These are phyloP conservation scores for Parapsyche elsis DNA, from an alignment of 1,140 invertebrate species.

Conservation along the genomic window DNA sequence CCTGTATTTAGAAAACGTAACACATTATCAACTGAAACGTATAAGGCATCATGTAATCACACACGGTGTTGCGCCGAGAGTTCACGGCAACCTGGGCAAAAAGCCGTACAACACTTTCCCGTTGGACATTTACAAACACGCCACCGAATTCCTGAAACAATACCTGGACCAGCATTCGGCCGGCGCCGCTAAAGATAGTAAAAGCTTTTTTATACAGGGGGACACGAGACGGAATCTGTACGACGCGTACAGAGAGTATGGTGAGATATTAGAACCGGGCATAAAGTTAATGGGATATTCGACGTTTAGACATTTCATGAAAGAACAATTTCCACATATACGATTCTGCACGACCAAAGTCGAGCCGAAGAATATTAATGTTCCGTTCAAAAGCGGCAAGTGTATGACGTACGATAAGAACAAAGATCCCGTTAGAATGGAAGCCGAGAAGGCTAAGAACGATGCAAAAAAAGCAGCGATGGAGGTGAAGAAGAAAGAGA, in stretches of 20 bases:
- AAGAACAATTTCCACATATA: conserved; percentile 82
- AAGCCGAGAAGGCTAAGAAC: conserved; percentile 65
- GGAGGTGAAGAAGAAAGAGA: conserved; percentile 65
- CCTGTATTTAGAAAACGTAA: conserved; percentile 83
- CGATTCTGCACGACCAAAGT: conserved; percentile 75
- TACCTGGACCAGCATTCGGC: conserved; percentile 73
- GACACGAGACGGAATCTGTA: conserved; percentile 80
- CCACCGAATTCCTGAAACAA: conserved; percentile 79
- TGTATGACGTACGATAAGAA: conserved; percentile 66
- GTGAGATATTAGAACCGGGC: conserved; percentile 73
- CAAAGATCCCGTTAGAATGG: conserved; percentile 65
- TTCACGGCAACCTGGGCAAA: conserved; percentile 83
- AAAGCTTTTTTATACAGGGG: conserved; percentile 73
- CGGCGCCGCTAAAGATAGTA: conserved; percentile 64
- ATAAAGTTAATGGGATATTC: conserved; percentile 83
- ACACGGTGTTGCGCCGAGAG: conserved; percentile 79
- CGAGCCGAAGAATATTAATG: conserved; percentile 67
- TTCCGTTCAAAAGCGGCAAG: conserved; percentile 66
- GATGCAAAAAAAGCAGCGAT: conserved; percentile 64
- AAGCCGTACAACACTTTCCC: conserved; percentile 85
- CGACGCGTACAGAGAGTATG: conserved; percentile 78
- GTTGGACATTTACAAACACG: conserved; percentile 80
- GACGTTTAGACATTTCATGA: conserved; percentile 83
- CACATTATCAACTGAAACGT: conserved; percentile 81
- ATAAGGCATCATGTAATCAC: conserved; percentile 82